A percentile compares a stretch with the other conserved stretches of the same genome.
These are phyloP conservation scores for Balanococcus diminutus DNA, from an alignment of 2,888 invertebrate species.

Conservation along the genomic window DNA sequence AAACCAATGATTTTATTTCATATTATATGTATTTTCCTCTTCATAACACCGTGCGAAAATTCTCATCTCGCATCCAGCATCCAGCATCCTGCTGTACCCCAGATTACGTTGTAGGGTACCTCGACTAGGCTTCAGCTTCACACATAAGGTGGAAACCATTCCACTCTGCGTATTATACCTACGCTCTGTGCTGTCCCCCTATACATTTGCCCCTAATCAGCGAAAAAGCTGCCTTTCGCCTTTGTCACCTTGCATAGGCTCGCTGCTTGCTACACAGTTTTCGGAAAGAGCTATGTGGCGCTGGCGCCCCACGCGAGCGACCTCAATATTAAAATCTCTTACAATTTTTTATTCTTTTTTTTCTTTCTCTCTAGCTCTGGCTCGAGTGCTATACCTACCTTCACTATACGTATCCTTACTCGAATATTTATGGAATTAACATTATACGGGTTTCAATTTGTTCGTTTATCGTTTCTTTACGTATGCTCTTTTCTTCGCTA, in stretches of 20 bases:
- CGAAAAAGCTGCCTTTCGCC: too few species aligned
- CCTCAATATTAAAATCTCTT: too few species aligned
- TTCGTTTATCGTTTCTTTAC: not conserved
- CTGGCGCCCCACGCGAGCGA: too few species aligned
- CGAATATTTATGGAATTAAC: not conserved
- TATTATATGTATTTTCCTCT: constrained; percentile 26
- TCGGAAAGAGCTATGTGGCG: too few species aligned
- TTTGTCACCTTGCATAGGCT: too few species aligned
- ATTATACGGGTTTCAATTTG: not conserved
- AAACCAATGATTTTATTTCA: constrained; percentile 36
- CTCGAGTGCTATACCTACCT: not conserved
- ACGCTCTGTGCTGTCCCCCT: not conserved
- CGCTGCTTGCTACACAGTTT: too few species aligned
- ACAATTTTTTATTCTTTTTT: not conserved
- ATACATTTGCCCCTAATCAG: too few species aligned
- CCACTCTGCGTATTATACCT: too few species aligned
- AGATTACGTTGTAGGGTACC: not conserved
- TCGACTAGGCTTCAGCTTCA: not conserved
- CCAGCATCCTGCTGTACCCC: not conserved
- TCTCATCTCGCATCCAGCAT: not conserved
- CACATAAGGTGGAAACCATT: not conserved
- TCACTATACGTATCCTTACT: not conserved
- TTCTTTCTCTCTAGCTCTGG: not conserved
- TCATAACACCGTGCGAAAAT: not conserved
- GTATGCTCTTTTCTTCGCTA: not conserved